phyloP scores from a whole-genome alignment of 1,140 invertebrate species.

The Scaptomyza hsui region DNA sequence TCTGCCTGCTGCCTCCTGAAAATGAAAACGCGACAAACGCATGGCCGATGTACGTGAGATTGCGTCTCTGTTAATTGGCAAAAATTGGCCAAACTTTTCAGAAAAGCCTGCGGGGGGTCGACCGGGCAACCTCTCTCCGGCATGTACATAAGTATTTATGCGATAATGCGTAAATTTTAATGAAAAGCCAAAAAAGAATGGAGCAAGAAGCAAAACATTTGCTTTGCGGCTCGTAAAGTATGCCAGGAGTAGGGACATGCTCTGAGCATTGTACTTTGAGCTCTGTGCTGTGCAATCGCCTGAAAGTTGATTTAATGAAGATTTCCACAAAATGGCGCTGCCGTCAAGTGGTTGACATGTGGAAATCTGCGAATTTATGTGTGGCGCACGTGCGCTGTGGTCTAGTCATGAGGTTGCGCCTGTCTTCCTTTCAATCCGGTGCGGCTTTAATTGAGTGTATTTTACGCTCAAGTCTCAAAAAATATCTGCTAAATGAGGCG shows the following conservation, averaged over 20 bases:
- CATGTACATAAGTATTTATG: constrained; percentile 68
- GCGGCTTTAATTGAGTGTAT: constrained; percentile 30
- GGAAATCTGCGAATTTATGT: constrained; percentile 47
- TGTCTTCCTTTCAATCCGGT: background rate
- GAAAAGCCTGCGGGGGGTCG: constrained; percentile 8
- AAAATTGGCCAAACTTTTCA: constrained; percentile 68
- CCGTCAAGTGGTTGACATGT: constrained; percentile 56
- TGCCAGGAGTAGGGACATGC: constrained; percentile 14
- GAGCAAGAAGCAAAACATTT: constrained; percentile 40
- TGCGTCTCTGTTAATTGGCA: constrained; percentile 75
- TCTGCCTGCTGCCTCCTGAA: background rate
- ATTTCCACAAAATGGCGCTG: constrained; percentile 68
- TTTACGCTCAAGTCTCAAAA: background rate
- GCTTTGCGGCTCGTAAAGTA: constrained; percentile 67
- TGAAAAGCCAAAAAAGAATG: constrained; percentile 47
- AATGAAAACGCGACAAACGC: constrained; percentile 53
- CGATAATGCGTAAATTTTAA: constrained; percentile 81
- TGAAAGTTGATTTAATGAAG: constrained; percentile 82
- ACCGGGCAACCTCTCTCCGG: background rate
- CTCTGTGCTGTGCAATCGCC: constrained; percentile 64
- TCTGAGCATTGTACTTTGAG: constrained; percentile 3
- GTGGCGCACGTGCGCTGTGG: constrained; percentile 37
- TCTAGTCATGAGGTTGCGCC: constrained; percentile 15
- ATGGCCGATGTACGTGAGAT: constrained; percentile 82
- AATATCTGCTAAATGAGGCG: background rate